phyloP scores from a whole-genome alignment of 2,888 invertebrate genomes.

The Metellina segmentata region DNA sequence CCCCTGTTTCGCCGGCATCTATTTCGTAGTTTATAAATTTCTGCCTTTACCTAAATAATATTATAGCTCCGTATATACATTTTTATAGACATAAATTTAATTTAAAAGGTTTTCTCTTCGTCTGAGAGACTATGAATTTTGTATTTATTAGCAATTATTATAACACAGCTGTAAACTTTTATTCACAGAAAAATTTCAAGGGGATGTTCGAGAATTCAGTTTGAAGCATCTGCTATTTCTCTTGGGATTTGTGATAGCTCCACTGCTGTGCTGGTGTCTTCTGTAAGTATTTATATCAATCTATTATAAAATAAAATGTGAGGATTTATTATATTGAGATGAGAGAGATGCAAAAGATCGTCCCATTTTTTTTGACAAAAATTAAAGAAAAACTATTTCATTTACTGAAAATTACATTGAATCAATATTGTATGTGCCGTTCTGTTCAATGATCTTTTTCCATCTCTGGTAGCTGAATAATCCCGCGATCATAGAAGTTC shows the following conservation, averaged over 20 bases:
- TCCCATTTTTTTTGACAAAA: too few species aligned
- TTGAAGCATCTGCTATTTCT: conserved; percentile 66
- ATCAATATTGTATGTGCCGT: too few species aligned
- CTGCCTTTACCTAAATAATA: background rate
- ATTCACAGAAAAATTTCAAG: conserved; percentile 39
- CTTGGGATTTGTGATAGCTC: conserved; percentile 63
- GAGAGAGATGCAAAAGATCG: too few species aligned
- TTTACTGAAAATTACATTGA: too few species aligned
- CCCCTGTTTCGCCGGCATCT: too few species aligned
- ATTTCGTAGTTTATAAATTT: too few species aligned
- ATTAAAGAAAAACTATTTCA: too few species aligned
- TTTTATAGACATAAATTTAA: background rate
- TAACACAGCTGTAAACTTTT: background rate
- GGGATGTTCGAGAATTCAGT: conserved; percentile 63
- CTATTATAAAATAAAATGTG: background rate
- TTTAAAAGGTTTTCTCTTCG: background rate
- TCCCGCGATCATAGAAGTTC: too few species aligned
- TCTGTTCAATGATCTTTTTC: too few species aligned
- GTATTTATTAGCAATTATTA: too few species aligned
- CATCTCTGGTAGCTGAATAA: too few species aligned
- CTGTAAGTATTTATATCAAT: conserved; percentile 53
- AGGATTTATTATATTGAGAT: conserved; percentile 7
- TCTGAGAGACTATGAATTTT: too few species aligned
- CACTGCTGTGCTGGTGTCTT: conserved; percentile 68
- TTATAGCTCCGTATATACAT: background rate